phyloP scores from a whole-genome alignment of 2,888 invertebrate species.

The Noctua fimbriata region DNA sequence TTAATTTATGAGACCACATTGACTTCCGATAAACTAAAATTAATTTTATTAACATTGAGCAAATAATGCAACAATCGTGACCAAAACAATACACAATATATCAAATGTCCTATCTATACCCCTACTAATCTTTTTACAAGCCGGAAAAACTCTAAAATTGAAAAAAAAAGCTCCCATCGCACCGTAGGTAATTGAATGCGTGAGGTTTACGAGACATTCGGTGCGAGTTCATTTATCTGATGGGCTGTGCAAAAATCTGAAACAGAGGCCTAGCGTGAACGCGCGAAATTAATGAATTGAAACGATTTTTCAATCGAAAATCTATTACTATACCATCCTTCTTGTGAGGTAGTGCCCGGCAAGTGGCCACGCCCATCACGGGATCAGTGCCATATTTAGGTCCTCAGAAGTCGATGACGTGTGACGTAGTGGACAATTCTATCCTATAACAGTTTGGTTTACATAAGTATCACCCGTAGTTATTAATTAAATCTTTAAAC shows the following conservation, averaged over 20 bases:
- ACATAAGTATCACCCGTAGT: too few relatives aligned
- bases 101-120: not conserved
- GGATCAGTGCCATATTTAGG: too few relatives aligned
- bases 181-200: slow-evolving; percentile 75
- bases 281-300: not conserved
- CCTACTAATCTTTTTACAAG: slow-evolving; percentile 4
- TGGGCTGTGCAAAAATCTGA: slow-evolving; percentile 70
- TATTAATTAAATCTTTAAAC: not conserved
- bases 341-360: not conserved
- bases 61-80: not conserved
- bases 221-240: slow-evolving; percentile 58
- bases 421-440: too few relatives aligned
- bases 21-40: not conserved
- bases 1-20: not conserved
- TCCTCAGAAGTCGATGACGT: too few relatives aligned
- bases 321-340: not conserved
- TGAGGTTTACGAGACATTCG: slow-evolving; percentile 78
- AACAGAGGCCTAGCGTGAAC: not conserved
- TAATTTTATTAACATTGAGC: not conserved
- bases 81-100: too few relatives aligned
- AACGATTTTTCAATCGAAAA: not conserved
- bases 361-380: too few relatives aligned
- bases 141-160: slow-evolving; percentile 10
- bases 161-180: slow-evolving; percentile 34
- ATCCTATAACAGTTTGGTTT: too few relatives aligned